Evolutionary conservation across 2,797 vertebrate species (phyloP).

Genomic region (Intellagama lesueurii): DNA sequence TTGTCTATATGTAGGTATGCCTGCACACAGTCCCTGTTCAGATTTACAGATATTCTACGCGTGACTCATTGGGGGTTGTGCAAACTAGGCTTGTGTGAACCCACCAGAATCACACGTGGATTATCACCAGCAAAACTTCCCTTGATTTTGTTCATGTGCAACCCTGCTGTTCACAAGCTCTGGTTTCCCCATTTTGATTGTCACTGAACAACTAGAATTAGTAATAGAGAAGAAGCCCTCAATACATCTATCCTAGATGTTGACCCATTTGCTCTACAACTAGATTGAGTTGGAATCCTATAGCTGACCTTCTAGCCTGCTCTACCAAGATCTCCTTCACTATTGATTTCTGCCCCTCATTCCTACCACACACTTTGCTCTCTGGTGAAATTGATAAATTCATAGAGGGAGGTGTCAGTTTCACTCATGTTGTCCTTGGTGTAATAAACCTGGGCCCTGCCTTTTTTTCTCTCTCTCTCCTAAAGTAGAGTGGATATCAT

Average conservation of each 20-base stretch:
- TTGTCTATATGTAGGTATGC: no score
- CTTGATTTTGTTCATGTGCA: neutral
- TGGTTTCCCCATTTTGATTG: neutral
- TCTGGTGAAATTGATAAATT: neutral
- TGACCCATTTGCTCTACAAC: neutral
- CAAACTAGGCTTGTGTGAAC: neutral
- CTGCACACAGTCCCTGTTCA: neutral
- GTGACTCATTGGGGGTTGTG: neutral
- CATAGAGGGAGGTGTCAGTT: neutral
- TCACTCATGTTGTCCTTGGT: neutral
- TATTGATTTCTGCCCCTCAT: neutral
- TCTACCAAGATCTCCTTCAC: neutral
- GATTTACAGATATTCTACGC: neutral
- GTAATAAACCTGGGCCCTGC: no score
- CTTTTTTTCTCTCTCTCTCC: no score
- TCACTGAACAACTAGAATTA: neutral
- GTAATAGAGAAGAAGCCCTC: no score
- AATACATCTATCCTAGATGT: neutral
- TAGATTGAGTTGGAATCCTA: neutral
- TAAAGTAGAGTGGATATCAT: neutral
- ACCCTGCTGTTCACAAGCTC: neutral
- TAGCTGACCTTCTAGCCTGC: neutral
- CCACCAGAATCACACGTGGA: neutral
- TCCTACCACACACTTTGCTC: neutral
- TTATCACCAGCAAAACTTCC: neutral